Base-by-base conservation (phyloP, 1,140 invertebrate genomes). In the Paraescarpia echinospica region DNA sequence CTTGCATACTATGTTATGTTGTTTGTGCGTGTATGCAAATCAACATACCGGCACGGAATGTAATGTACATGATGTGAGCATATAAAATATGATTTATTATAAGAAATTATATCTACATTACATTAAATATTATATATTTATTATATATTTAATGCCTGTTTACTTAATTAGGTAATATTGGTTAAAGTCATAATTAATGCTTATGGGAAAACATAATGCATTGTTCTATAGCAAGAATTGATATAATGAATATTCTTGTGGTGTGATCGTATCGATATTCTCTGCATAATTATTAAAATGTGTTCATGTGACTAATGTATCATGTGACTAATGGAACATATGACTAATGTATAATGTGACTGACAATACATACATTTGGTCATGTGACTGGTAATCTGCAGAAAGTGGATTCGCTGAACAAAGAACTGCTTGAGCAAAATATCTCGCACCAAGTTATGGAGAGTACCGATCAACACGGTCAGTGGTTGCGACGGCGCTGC, bases 401-500 rank as follows among this genome's bases (percentile, higher is more conserved):
- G 92, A 91, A 51, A 14, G 51, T 92, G 90, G 93, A 93, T 12
- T 90, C 92, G n/a, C 31, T 92, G 18, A 91, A 33, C 34, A n/a
- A 41, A 1, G 9, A 88, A 2, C 35, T 33, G 6, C 31, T 27
- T 22, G 94, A 94, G 33, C 59, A n/a, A 0, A 35, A 34, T n/a
- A 89, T 88, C 35, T 35, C 59, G 1, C 89, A 92, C 59, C 33
- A 89, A 1, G 1, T 93, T 34, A 33, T 92, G 31, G 94, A 93
- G 31, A 94, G 95, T 22, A 94, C 93, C 14, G 96, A 99, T 95
- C 97, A 98, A 34, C 98, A 99, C 96, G 99, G 99, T 0, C 99
- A 99, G 95, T 99, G 99, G 99, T 96, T 99, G 91, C 96, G 99
- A 91, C 97, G 99, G 92, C 97, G 99, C 34, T 96, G 99, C 93